These are phyloP conservation scores for Myotis davidii DNA, from an alignment of 2,113 vertebrate species.

Conservation along the genomic window DNA sequence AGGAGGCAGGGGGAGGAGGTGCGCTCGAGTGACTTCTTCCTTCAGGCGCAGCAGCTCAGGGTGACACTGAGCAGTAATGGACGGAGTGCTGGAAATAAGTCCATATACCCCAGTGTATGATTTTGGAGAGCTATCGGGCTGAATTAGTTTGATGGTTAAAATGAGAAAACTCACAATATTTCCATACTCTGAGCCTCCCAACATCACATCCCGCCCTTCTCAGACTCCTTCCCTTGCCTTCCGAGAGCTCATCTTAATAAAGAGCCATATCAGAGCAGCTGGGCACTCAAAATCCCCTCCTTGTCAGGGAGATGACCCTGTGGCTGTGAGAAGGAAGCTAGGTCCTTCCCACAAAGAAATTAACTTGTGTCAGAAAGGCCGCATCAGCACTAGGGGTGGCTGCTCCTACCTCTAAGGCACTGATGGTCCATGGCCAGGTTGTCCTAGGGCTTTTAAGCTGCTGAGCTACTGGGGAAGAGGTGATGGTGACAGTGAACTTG, in stretches of 20 bases:
- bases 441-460: not conserved
- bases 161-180: not conserved
- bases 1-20: not conserved
- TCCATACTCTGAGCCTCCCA: not conserved
- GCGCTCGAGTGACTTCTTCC: not conserved
- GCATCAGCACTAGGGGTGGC: not conserved
- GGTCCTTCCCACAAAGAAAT: not conserved
- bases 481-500: not conserved
- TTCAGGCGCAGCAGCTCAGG: too few species aligned
- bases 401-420: not conserved
- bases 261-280: not conserved
- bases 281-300: not conserved
- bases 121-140: not conserved
- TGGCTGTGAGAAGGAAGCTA: not conserved
- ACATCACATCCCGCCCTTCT: not conserved
- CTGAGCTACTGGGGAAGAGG: not conserved
- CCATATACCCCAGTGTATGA: not conserved
- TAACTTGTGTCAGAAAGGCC: not conserved
- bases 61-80: not conserved
- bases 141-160: not conserved
- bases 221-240: not conserved
- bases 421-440: not conserved
- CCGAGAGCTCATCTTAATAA: not conserved
- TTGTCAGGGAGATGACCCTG: not conserved
- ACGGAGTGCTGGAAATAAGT: not conserved